Conservation (phyloP, 2,888 invertebrate genomes). For the Glomeris marginata region DNA sequence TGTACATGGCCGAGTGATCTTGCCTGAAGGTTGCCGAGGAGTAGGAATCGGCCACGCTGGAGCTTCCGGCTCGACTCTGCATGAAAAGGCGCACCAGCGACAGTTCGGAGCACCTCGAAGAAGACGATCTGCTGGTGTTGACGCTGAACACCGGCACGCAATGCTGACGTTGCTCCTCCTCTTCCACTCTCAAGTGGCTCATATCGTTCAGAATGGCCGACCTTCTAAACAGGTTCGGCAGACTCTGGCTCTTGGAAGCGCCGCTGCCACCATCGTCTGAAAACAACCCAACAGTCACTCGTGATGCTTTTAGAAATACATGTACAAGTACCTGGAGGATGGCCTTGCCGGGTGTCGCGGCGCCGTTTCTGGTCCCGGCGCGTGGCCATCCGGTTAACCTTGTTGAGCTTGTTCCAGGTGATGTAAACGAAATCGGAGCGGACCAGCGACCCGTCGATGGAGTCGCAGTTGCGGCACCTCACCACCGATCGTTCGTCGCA, state of each 20-base stretch:
- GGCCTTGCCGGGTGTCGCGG: conserved; percentile 40
- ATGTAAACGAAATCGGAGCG: conserved; percentile 77
- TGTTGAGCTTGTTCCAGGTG: conserved; percentile 78
- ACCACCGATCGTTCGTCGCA: no score
- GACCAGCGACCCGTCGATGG: conserved; percentile 60
- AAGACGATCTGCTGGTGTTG: conserved; percentile 18
- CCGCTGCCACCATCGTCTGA: no score
- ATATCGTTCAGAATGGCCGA: conserved; percentile 7
- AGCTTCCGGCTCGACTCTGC: conserved; percentile 72
- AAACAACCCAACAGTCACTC: no score
- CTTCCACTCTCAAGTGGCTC: conserved; percentile 11
- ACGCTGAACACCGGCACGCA: conserved; percentile 26
- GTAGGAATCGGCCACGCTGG: conserved; percentile 36
- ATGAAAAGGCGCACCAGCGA: conserved; percentile 75
- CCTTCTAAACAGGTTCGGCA: conserved; percentile 19
- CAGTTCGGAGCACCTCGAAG: conserved; percentile 36
- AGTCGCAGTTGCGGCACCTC: conserved; percentile 14
- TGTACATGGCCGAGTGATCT: no score
- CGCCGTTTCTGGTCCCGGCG: no score
- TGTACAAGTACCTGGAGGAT: conserved; percentile 64
- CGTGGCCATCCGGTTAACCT: no score
- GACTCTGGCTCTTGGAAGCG: conserved; percentile 18
- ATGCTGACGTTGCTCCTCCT: conserved; percentile 20
- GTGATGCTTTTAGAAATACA: no score
- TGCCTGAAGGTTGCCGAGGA: no score